Evolutionary conservation across 2,113 vertebrate genomes (phyloP).

Genomic region (Fregata magnificens): DNA sequence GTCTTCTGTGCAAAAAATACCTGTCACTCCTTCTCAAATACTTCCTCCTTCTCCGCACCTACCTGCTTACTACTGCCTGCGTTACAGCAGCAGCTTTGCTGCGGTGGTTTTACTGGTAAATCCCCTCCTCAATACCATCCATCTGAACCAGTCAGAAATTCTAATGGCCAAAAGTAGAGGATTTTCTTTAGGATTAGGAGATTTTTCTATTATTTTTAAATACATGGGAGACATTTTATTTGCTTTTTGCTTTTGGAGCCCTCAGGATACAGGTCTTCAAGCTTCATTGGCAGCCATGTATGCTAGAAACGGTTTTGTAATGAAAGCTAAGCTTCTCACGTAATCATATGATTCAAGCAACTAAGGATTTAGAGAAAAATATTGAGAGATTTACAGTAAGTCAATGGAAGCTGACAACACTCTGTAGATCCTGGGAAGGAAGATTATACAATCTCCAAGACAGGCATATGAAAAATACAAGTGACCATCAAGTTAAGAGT

Average conservation of each 20-base stretch:
- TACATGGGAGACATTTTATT: background rate
- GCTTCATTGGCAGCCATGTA: background rate
- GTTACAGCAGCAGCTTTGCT: background rate
- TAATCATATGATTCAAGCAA: background rate
- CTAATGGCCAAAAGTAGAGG: background rate
- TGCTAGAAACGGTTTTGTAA: background rate
- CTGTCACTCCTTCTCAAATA: background rate
- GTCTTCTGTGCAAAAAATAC: background rate
- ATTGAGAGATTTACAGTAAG: background rate
- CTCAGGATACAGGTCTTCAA: background rate
- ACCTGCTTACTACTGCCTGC: background rate
- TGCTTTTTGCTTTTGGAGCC: background rate
- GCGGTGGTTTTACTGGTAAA: background rate
- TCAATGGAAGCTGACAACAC: background rate
- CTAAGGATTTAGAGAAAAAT: background rate
- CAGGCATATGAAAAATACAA: background rate
- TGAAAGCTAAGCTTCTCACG: background rate
- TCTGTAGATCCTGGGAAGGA: background rate
- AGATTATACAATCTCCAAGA: background rate
- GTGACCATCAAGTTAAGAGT: background rate
- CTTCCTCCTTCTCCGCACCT: background rate
- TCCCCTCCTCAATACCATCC: background rate
- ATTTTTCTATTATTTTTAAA: background rate
- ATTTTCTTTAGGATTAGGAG: background rate
- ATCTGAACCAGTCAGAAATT: background rate